A percentile compares a stretch with the other conserved stretches of the same genome.
Evolutionary conservation across 1,140 invertebrate species (phyloP).

Genomic region (Caenorhabditis remanei): DNA sequence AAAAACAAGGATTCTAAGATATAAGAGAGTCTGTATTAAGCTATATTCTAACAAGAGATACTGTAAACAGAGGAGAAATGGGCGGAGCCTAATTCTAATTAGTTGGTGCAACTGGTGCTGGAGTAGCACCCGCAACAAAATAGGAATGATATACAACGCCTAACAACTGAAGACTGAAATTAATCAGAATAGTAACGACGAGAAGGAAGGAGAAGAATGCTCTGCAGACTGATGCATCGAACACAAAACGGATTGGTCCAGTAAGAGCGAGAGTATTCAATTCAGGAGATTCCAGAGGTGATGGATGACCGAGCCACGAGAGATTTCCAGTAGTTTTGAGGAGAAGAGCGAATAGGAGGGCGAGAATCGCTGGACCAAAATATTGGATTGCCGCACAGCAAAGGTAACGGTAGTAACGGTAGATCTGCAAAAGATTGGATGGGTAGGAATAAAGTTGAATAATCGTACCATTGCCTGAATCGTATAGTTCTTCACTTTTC

Average conservation of each 20-base stretch:
- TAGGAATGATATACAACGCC: slow-evolving; percentile 59
- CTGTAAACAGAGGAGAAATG: too few relatives aligned
- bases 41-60: not conserved
- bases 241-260: slow-evolving; percentile 43
- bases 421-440: slow-evolving; percentile 26
- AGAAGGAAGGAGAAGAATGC: slow-evolving; percentile 60
- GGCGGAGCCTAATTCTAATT: not conserved
- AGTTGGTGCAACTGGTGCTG: not conserved
- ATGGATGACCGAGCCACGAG: slow-evolving; percentile 48
- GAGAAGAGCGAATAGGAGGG: slow-evolving; percentile 60
- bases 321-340: slow-evolving; percentile 61
- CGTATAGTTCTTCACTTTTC: slow-evolving; percentile 57
- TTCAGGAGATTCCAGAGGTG: not conserved
- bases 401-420: slow-evolving; percentile 61
- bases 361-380: slow-evolving; percentile 44
- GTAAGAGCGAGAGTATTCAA: slow-evolving; percentile 6
- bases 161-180: slow-evolving; percentile 50
- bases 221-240: slow-evolving; percentile 39
- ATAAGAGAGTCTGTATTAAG: not conserved
- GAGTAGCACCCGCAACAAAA: slow-evolving; percentile 25
- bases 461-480: slow-evolving; percentile 60
- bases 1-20: not conserved
- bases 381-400: slow-evolving; percentile 55
- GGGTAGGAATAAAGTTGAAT: too few relatives aligned
- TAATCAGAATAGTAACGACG: slow-evolving; percentile 25